These are phyloP conservation scores for Meiosimyza platycephala DNA, from an alignment of 2,888 invertebrate species.

Conservation along the genomic window DNA sequence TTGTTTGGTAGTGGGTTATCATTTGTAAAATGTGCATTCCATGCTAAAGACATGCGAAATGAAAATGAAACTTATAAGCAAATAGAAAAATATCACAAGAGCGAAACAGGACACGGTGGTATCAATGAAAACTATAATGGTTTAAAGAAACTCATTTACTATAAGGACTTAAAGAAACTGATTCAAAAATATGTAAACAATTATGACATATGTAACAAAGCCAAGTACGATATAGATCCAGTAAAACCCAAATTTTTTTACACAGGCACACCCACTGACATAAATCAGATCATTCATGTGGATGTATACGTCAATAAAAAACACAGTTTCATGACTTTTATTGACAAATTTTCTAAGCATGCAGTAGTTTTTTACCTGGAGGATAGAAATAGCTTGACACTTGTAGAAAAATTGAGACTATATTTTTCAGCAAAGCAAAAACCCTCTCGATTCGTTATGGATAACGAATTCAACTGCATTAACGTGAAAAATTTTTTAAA, in stretches of 20 bases:
- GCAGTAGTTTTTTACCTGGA: slow-evolving; percentile 23
- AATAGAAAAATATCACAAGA: slow-evolving; percentile 36
- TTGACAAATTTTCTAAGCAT: slow-evolving; percentile 39
- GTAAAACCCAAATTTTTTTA: too few relatives aligned
- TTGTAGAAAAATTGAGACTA: slow-evolving; percentile 1
- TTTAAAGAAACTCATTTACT: slow-evolving; percentile 31
- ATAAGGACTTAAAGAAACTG: slow-evolving; percentile 28
- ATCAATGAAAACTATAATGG: slow-evolving; percentile 36
- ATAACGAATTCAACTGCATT: background rate
- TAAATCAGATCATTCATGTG: slow-evolving; percentile 27
- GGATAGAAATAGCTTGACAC: slow-evolving; percentile 19
- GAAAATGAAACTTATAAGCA: slow-evolving; percentile 28
- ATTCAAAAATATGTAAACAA: too few relatives aligned
- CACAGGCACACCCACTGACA: slow-evolving; percentile 33
- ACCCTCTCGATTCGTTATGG: slow-evolving; percentile 15
- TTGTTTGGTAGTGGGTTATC: background rate
- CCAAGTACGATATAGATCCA: slow-evolving; percentile 41
- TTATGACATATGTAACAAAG: too few relatives aligned
- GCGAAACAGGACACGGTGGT: slow-evolving; percentile 38
- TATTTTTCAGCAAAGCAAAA: too few relatives aligned
- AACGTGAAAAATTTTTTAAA: too few relatives aligned
- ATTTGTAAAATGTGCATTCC: slow-evolving; percentile 16
- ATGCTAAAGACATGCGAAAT: slow-evolving; percentile 18
- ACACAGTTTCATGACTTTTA: slow-evolving; percentile 36
- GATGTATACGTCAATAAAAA: slow-evolving; percentile 28